Base-by-base conservation (phyloP, 2,113 vertebrate genomes). In the Hyaena hyaena region DNA sequence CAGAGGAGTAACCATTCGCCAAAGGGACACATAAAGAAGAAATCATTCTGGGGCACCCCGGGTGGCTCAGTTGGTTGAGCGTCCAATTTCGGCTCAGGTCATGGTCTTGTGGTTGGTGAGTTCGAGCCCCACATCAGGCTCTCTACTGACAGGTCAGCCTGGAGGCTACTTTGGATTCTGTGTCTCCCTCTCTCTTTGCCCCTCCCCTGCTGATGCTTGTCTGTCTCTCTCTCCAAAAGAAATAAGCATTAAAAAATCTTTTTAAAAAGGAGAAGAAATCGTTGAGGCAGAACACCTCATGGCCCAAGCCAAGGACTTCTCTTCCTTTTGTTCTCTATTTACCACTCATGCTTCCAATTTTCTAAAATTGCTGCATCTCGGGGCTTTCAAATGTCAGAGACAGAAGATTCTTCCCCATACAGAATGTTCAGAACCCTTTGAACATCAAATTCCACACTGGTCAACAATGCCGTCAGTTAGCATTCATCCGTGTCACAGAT, bases 271-370 rank as follows among this genome's bases (percentile, higher is more conserved):
- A 88, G 79, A 79, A 82, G 79, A 45, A 58, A 66, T 31, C n/a
- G 43, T 69, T 65, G 61, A 33, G 82, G 90, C 92, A 39, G 81
- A 45, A 61, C 0, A 2, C 31, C 28, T 43, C 74, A 53, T 4
- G 0, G 66, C 48, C 71, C 68, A 86, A 76, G 58, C 39, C 31
- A 4, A 0, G 73, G 77, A 58, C 63, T 65, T 50, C 16, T 61
- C 85, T 94, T 81, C 74, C 39, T 71, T 86, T 71, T 76, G 73
- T 93, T 43, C 91, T 61, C 5, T 33, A 92, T 58, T 83, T 74
- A 45, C 61, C 74, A 58, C 84, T 80, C 73, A 81, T 76, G 96
- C 69, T 96, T 96, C 68, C 81, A 84, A 74, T 90, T 73, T 96
- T 88, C 95, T 61, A 66, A 76, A 92, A 50, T 35, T 77, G 94